These are phyloP conservation scores for Pluvialis apricaria DNA, from an alignment of 2,113 vertebrate species.

Conservation along the genomic window DNA sequence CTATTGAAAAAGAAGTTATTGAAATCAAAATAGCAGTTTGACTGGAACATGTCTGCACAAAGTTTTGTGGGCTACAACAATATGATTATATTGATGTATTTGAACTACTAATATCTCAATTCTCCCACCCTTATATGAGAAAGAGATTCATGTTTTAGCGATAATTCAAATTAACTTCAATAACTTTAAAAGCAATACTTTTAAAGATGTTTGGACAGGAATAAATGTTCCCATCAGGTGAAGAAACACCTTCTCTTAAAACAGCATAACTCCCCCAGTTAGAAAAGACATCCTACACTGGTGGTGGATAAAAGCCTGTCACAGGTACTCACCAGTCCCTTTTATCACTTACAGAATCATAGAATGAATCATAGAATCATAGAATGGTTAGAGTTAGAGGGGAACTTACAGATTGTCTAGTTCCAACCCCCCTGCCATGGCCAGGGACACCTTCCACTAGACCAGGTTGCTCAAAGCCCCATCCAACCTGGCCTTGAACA, in stretches of 20 bases:
- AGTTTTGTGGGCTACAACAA: background rate
- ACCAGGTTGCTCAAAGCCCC: background rate
- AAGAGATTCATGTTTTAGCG: background rate
- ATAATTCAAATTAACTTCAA: background rate
- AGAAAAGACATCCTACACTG: background rate
- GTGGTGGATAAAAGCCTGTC: background rate
- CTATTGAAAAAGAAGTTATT: background rate
- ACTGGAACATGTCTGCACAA: background rate
- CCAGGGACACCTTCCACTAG: background rate
- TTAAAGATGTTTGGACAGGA: background rate
- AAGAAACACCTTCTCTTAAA: background rate
- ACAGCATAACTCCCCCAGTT: background rate
- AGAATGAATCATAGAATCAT: background rate
- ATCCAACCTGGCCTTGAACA: background rate
- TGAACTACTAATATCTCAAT: background rate
- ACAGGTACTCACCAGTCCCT: background rate
- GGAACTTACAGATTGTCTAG: background rate
- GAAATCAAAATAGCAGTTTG: background rate
- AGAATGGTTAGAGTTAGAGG: background rate
- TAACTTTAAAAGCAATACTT: background rate
- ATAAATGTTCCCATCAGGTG: background rate
- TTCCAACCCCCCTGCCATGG: background rate
- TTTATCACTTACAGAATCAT: background rate
- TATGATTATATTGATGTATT: background rate
- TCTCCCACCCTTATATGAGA: background rate